Conservation (phyloP, 2,888 invertebrate genomes). For the Drosophila mulleri region DNA sequence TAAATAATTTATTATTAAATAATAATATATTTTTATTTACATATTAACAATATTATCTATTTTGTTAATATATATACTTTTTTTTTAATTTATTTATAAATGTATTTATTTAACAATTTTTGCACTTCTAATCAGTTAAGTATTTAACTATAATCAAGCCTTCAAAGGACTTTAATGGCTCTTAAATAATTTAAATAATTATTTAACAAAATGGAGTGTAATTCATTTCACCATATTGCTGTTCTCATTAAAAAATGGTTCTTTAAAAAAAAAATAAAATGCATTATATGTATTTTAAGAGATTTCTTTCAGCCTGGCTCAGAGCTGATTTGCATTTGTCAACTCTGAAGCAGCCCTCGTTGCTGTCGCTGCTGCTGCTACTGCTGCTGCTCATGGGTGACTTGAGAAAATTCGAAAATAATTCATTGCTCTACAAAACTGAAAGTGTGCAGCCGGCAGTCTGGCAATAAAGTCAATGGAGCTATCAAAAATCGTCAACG, state of each 20-base stretch:
- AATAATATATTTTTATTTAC: too few relatives aligned
- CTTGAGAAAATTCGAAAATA: slow-evolving; percentile 71
- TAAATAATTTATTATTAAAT: too few relatives aligned
- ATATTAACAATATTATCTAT: too few relatives aligned
- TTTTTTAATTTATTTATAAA: too few relatives aligned
- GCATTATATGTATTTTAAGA: neutral
- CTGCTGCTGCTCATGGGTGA: slow-evolving; percentile 1
- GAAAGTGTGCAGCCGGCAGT: slow-evolving; percentile 67
- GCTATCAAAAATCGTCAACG: slow-evolving; percentile 78
- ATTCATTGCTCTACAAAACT: slow-evolving; percentile 64
- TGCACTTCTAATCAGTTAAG: too few relatives aligned
- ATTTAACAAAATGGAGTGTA: too few relatives aligned
- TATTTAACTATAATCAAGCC: too few relatives aligned
- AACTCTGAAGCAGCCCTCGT: slow-evolving; percentile 36
- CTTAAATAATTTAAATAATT: too few relatives aligned
- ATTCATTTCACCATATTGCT: too few relatives aligned
- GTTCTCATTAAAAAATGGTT: neutral
- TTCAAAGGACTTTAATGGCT: too few relatives aligned
- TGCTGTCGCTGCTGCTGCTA: neutral
- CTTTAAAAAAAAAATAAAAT: neutral
- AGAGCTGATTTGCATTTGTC: neutral
- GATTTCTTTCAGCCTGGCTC: neutral
- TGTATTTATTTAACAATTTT: too few relatives aligned
- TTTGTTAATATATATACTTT: too few relatives aligned
- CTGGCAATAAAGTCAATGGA: slow-evolving; percentile 78